A percentile compares a stretch with the other conserved stretches of the same genome.
Conservation (phyloP, 2,113 vertebrate genomes). For the Urocolius indicus region DNA sequence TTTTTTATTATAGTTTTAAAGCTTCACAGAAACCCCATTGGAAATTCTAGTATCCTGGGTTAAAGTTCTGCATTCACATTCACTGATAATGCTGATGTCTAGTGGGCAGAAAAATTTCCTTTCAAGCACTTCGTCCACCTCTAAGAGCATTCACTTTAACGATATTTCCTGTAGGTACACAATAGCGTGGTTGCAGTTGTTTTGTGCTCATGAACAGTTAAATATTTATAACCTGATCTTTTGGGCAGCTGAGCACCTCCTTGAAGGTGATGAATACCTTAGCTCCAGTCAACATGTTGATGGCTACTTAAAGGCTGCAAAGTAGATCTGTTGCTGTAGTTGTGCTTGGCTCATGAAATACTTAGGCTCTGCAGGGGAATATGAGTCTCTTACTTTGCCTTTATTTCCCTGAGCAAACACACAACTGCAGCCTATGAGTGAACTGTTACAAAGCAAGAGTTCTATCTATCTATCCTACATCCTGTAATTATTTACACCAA, state of each 20-base stretch:
- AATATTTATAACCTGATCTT: conserved; percentile 9
- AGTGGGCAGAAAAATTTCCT: neutral
- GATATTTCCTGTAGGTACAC: neutral
- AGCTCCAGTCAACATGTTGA: neutral
- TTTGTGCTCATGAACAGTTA: neutral
- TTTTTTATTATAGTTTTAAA: neutral
- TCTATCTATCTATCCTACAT: neutral
- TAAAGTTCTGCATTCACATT: neutral
- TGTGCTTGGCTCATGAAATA: neutral
- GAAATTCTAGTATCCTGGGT: neutral
- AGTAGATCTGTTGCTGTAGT: neutral
- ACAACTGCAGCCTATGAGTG: neutral
- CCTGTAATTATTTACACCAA: conserved; percentile 30
- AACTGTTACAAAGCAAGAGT: neutral
- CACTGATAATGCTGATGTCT: neutral
- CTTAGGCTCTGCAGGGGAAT: neutral
- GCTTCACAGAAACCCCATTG: neutral
- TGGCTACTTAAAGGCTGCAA: neutral
- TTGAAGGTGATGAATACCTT: neutral
- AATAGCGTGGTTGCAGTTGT: neutral
- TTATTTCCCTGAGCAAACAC: conserved; percentile 19
- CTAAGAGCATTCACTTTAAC: neutral
- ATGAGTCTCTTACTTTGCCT: neutral
- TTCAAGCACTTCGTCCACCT: neutral
- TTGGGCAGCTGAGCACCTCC: neutral